phyloP scores from a whole-genome alignment of 2,113 vertebrate genomes.

The Xyrauchen texanus region DNA sequence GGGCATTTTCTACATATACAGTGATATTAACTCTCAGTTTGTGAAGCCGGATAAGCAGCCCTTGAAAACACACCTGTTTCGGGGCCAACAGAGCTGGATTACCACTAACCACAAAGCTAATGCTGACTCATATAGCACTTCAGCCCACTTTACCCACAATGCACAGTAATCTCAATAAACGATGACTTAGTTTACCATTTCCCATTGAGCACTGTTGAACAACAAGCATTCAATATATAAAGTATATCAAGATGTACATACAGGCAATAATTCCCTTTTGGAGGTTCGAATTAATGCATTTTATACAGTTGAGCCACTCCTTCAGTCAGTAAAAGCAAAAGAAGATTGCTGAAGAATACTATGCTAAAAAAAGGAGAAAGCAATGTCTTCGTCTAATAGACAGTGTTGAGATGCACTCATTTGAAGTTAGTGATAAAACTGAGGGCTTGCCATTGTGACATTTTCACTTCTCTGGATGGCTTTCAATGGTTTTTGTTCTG shows the following conservation, averaged over 20 bases:
- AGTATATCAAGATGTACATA: neutral
- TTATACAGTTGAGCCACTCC: neutral
- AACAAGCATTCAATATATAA: neutral
- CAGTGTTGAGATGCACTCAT: no score
- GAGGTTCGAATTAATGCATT: no score
- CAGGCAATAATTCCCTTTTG: no score
- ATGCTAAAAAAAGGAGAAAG: no score
- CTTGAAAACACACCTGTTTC: conserved; percentile 54
- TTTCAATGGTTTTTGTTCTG: no score
- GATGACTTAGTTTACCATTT: neutral
- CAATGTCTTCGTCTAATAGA: no score
- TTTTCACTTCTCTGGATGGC: no score
- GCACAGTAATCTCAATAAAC: neutral
- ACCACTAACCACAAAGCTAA: conserved; percentile 24
- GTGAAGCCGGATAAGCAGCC: conserved; percentile 27
- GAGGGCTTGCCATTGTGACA: no score
- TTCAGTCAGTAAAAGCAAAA: neutral
- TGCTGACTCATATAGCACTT: neutral
- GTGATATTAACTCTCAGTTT: conserved; percentile 7
- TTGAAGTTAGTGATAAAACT: no score
- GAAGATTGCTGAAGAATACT: neutral
- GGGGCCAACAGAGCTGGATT: conserved; percentile 44
- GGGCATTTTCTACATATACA: conserved; percentile 18
- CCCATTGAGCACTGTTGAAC: neutral
- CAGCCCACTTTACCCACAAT: neutral